These are phyloP conservation scores for Drosophila littoralis DNA, from an alignment of 1,140 invertebrate genomes.

Conservation along the genomic window DNA sequence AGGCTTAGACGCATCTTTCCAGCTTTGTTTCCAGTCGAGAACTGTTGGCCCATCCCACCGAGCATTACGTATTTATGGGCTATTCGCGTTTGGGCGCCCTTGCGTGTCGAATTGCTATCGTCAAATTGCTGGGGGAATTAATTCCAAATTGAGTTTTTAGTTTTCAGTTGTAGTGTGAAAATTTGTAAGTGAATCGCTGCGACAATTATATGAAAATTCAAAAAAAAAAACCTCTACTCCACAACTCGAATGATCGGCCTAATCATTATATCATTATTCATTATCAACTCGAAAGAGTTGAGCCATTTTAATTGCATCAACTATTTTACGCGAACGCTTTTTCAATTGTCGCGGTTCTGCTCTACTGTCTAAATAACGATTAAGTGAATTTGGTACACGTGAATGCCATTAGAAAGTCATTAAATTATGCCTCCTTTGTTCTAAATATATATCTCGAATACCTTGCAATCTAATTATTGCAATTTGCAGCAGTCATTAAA, in stretches of 20 bases:
- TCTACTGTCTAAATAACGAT: not conserved
- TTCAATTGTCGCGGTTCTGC: constrained; percentile 5
- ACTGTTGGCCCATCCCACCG: not conserved
- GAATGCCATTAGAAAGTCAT: constrained; percentile 6
- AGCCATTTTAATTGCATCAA: constrained; percentile 1
- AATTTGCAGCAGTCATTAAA: not conserved
- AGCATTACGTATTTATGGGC: constrained; percentile 1
- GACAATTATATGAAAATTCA: not conserved
- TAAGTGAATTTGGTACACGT: not conserved
- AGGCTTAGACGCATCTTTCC: constrained; percentile 65
- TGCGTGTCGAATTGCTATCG: constrained; percentile 54
- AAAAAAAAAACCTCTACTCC: too few relatives aligned
- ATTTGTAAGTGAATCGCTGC: constrained; percentile 1
- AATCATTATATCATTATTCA: constrained; percentile 10
- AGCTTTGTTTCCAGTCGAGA: not conserved
- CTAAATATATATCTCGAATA: not conserved
- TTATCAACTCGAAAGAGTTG: not conserved
- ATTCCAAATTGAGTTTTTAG: constrained; percentile 52
- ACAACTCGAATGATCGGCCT: not conserved
- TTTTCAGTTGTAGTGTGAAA: constrained; percentile 49
- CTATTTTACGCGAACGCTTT: not conserved
- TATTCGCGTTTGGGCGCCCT: constrained; percentile 17
- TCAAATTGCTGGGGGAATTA: constrained; percentile 10
- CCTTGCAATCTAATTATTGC: not conserved
- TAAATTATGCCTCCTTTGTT: not conserved